A percentile compares a stretch with the other conserved stretches of the same genome.
phyloP scores from a whole-genome alignment of 2,888 invertebrate genomes.

The Endomychus coccineus region DNA sequence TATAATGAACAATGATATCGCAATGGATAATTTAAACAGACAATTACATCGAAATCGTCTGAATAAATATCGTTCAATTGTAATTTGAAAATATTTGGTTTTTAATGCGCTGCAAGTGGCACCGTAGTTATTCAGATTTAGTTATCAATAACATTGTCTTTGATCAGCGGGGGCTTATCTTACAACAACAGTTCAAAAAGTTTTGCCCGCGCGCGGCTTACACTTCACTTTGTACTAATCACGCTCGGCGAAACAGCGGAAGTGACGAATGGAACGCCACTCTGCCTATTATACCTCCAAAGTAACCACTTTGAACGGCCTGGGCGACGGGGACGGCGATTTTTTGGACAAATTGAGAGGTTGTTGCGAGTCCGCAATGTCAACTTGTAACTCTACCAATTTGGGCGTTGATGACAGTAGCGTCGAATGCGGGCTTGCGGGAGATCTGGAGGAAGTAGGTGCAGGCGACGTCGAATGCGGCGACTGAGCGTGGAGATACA shows the following conservation, averaged over 20 bases:
- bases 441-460: constrained; percentile 39
- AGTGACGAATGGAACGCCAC: no score
- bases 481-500: constrained; percentile 40
- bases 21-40: no score
- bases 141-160: no score
- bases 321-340: constrained; percentile 68
- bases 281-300: constrained; percentile 37
- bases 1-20: no score
- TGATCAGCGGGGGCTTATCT: no score
- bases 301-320: constrained; percentile 46
- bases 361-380: constrained; percentile 72
- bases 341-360: constrained; percentile 87
- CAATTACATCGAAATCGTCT: no score
- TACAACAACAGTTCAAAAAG: constrained; percentile 6
- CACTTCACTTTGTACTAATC: constrained; percentile 41
- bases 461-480: constrained; percentile 45
- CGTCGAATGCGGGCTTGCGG: constrained; percentile 46
- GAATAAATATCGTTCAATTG: no score
- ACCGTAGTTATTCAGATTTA: no score
- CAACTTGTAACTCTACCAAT: constrained; percentile 71
- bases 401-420: constrained; percentile 43
- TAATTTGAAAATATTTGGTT: constrained; percentile 47
- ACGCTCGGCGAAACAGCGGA: constrained; percentile 23
- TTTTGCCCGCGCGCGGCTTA: constrained; percentile 11
- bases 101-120: constrained; percentile 44